Evolutionary conservation across 2,888 invertebrate species (phyloP), one percentile per base, ranked within the genome.

Genomic region (Colletes collaris): DNA sequence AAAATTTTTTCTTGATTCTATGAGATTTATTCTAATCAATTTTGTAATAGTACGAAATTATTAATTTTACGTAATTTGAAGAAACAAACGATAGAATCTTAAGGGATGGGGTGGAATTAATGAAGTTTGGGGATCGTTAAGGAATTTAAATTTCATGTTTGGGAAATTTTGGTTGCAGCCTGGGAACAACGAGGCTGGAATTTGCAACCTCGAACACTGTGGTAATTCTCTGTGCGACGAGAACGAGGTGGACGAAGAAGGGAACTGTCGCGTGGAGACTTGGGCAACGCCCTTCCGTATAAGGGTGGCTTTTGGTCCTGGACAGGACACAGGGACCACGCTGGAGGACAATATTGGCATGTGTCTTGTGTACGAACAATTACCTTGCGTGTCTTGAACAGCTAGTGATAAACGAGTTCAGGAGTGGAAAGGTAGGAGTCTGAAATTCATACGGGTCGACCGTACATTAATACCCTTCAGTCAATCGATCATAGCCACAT

Each of bases 281-380:
- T 96, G 96, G 44, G 95, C 95, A 5, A 95, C 95, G 0, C 97
- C 97, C 0, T 97, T 97, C 92, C 96, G 96, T 16, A 95, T 97
- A 53, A 95, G 96, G 6, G 95, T 97, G 0, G 96, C 96, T 89
- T 97, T 97, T 91, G 97, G 97, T 0, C 95, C 96, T 1, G 90
- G 93, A n/a, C 96, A 96, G 86, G 95, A 95, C 35, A 89, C 86
- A 44, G 89, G 87, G 16, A 89, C 88, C 55, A 96, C 95, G 52
- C 96, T 97, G 0, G 97, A 97, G 84, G 97, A 97, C 81, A 97
- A 97, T 89, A 95, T 97, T 52, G 97, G 97, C 37, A 96, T 96
- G 94, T 97, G 97, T 88, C 91, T 97, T 63, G 94, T 94, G 77
- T 97, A 96, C 89, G 94, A 95, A 73, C 97, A 97, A 93, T 92